Evolutionary conservation across 2,888 invertebrate species (phyloP).

Genomic region (Apocheima hispidaria): DNA sequence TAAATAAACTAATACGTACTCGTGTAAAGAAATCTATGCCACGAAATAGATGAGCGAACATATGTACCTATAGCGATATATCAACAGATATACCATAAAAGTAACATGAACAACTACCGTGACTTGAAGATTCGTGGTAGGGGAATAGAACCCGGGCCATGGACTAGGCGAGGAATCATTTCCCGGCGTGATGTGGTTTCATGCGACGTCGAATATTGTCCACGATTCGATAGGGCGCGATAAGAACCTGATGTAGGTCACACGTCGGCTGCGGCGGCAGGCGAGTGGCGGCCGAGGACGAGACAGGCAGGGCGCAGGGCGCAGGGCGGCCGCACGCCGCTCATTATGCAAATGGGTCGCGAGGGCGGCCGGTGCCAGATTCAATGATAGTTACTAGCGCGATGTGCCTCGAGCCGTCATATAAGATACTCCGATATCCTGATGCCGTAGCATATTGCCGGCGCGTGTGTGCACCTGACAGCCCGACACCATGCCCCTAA

Average conservation of each 20-base stretch:
- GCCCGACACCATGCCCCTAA: background rate
- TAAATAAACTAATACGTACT: too few relatives aligned
- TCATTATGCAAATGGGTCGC: conserved; percentile 77
- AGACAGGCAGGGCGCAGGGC: conserved; percentile 37
- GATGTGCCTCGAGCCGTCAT: background rate
- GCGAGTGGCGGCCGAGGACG: conserved; percentile 40
- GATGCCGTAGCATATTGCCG: background rate
- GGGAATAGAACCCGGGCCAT: background rate
- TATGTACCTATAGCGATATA: too few relatives aligned
- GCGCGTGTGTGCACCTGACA: background rate
- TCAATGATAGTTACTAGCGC: background rate
- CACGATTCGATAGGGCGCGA: conserved; percentile 48
- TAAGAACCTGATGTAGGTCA: conserved; percentile 67
- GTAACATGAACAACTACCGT: background rate
- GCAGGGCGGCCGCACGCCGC: conserved; percentile 46
- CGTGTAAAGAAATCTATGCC: too few relatives aligned
- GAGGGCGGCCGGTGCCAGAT: conserved; percentile 22
- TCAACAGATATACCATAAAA: too few relatives aligned
- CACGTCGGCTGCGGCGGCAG: conserved; percentile 47
- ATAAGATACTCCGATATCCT: too few relatives aligned
- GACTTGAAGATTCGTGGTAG: background rate
- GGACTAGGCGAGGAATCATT: background rate
- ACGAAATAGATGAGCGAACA: too few relatives aligned
- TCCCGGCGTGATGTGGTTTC: conserved; percentile 11
- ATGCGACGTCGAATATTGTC: conserved; percentile 39